These are phyloP conservation scores for Tokudaia tokunoshimensis DNA, from an alignment of 2,797 vertebrate species.

Conservation along the genomic window DNA sequence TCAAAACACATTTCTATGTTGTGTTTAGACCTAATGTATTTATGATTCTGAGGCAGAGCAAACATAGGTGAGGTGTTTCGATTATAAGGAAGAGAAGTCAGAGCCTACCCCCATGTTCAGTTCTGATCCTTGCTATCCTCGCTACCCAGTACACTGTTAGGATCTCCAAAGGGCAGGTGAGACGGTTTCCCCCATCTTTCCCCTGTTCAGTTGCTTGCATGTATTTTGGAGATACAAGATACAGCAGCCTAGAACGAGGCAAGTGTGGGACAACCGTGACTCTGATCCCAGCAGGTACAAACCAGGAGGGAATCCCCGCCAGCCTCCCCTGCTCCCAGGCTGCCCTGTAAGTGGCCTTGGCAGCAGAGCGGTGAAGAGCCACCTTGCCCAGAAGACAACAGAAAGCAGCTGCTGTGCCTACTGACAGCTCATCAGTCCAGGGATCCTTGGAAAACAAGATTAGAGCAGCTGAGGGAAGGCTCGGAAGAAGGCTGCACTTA, in stretches of 20 bases:
- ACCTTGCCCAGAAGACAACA: not conserved
- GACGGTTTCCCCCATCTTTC: not conserved
- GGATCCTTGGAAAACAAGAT: constrained; percentile 9
- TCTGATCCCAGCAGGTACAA: not conserved
- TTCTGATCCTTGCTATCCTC: not conserved
- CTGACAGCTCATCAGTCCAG: not conserved
- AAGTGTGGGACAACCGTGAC: not conserved
- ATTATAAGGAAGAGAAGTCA: not conserved
- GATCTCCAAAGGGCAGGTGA: not conserved
- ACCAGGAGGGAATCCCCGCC: not conserved
- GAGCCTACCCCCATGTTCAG: not conserved
- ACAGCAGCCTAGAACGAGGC: not conserved
- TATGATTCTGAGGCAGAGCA: constrained; percentile 17
- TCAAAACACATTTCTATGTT: not conserved
- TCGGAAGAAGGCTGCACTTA: constrained; percentile 54
- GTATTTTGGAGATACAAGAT: constrained; percentile 22
- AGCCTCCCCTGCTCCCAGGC: not conserved
- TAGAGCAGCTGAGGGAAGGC: constrained; percentile 58
- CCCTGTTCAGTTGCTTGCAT: not conserved
- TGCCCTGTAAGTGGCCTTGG: not conserved
- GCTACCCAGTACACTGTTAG: not conserved
- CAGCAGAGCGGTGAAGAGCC: not conserved
- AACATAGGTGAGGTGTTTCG: not conserved
- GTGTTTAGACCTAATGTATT: constrained; percentile 42
- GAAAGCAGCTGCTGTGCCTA: not conserved